A percentile compares a stretch with the other conserved stretches of the same genome.
Evolutionary conservation across 2,888 invertebrate genomes (phyloP).

Genomic region (Lasioglossum malachurum): DNA sequence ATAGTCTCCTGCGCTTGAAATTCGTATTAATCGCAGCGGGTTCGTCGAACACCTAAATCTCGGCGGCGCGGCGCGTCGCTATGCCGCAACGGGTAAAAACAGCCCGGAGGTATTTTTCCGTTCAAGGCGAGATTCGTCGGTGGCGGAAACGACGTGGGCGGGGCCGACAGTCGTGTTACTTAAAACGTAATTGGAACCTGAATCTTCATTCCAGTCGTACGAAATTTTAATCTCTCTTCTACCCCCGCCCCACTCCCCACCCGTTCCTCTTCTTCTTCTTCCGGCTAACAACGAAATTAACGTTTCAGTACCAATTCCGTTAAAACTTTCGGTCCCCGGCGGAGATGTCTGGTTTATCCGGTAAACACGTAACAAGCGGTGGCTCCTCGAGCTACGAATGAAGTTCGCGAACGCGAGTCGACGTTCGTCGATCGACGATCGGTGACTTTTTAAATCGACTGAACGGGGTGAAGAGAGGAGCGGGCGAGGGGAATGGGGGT

Average conservation of each 20-base stretch:
- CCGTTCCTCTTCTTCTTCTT: background rate
- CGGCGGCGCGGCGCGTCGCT: background rate
- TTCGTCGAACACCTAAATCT: background rate
- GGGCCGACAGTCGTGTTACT: conserved; percentile 3
- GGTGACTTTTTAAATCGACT: conserved; percentile 70
- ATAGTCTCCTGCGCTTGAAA: background rate
- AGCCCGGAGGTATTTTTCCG: conserved; percentile 12
- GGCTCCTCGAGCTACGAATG: conserved; percentile 21
- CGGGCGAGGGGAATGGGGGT: background rate
- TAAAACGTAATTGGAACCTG: conserved; percentile 8
- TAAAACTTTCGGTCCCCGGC: conserved; percentile 26
- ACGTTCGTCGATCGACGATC: conserved; percentile 69
- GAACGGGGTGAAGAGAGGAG: background rate
- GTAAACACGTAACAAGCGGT: conserved; percentile 63
- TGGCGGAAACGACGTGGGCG: background rate
- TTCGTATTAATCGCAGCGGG: background rate
- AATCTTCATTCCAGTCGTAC: conserved; percentile 11
- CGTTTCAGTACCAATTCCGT: conserved; percentile 37
- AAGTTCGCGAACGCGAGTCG: conserved; percentile 59
- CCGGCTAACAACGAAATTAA: conserved; percentile 13
- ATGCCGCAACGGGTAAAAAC: background rate
- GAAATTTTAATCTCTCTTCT: conserved; percentile 27
- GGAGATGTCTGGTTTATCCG: conserved; percentile 31
- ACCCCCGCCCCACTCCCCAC: background rate
- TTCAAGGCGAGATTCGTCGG: background rate